These are phyloP conservation scores for Loripinus fragilis DNA, from an alignment of 2,888 invertebrate species.

Conservation along the genomic window DNA sequence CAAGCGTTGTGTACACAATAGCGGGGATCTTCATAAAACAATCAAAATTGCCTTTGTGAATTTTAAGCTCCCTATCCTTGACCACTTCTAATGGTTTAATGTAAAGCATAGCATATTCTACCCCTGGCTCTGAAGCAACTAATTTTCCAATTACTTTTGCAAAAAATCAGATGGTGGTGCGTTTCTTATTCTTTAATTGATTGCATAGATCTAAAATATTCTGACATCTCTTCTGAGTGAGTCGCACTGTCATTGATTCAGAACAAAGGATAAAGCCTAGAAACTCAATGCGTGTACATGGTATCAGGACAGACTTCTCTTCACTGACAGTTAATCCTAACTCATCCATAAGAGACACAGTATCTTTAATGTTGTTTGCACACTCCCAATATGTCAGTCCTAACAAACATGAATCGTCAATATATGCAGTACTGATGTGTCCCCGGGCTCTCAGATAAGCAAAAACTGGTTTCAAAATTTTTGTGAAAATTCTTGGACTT, in stretches of 20 bases:
- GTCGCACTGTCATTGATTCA: slow-evolving; percentile 25
- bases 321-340: slow-evolving; percentile 35
- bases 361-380: slow-evolving; percentile 19
- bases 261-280: slow-evolving; percentile 42
- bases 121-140: too few relatives aligned
- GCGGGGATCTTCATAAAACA: too few relatives aligned
- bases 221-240: slow-evolving; percentile 16
- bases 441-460: slow-evolving; percentile 13
- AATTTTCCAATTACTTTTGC: background rate
- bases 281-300: slow-evolving; percentile 43
- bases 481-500: slow-evolving; percentile 20
- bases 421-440: slow-evolving; percentile 36
- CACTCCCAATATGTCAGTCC: slow-evolving; percentile 26
- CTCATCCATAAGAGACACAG: slow-evolving; percentile 34
- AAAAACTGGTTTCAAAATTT: slow-evolving; percentile 36
- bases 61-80: too few relatives aligned
- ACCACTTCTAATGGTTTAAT: too few relatives aligned
- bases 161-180: background rate
- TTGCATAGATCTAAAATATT: slow-evolving; percentile 1
- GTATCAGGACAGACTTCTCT: slow-evolving; percentile 5
- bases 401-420: slow-evolving; percentile 46
- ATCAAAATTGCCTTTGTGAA: too few relatives aligned
- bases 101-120: too few relatives aligned
- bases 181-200: background rate
- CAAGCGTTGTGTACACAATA: too few relatives aligned